A percentile compares a stretch with the other conserved stretches of the same genome.
Evolutionary conservation across 2,888 invertebrate species (phyloP).

Genomic region (Parnassius smintheus): DNA sequence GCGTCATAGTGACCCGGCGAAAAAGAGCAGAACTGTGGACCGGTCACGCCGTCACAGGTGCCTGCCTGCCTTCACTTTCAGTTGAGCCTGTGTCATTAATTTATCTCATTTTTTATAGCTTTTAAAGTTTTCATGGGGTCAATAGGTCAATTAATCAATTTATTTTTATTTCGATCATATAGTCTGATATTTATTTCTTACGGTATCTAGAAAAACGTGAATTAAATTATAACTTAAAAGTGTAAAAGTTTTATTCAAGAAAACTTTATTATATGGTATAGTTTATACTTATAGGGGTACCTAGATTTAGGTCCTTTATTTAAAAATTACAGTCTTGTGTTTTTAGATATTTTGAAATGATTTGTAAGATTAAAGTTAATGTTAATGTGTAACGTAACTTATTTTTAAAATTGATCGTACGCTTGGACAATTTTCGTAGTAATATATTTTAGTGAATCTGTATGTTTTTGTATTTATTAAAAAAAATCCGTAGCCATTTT

Average conservation of each 20-base stretch:
- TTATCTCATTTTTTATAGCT: slow-evolving; percentile 44
- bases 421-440: not conserved
- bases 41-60: slow-evolving; percentile 72
- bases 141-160: slow-evolving; percentile 2
- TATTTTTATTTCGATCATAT: too few relatives aligned
- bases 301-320: too few relatives aligned
- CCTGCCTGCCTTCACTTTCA: slow-evolving; percentile 70
- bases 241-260: too few relatives aligned
- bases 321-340: too few relatives aligned
- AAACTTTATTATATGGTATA: too few relatives aligned
- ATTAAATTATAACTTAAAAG: too few relatives aligned
- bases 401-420: not conserved
- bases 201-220: too few relatives aligned
- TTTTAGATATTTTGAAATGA: too few relatives aligned
- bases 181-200: not conserved
- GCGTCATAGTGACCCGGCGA: slow-evolving; percentile 67
- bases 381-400: not conserved
- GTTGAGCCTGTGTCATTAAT: slow-evolving; percentile 51
- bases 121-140: slow-evolving; percentile 1
- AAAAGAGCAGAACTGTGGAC: slow-evolving; percentile 52
- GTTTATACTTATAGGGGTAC: too few relatives aligned
- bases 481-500: too few relatives aligned
- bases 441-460: not conserved
- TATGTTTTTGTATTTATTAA: too few relatives aligned
- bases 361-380: too few relatives aligned